Conservation (phyloP, 2,113 vertebrate genomes). For the Triplophysa siluroides region DNA sequence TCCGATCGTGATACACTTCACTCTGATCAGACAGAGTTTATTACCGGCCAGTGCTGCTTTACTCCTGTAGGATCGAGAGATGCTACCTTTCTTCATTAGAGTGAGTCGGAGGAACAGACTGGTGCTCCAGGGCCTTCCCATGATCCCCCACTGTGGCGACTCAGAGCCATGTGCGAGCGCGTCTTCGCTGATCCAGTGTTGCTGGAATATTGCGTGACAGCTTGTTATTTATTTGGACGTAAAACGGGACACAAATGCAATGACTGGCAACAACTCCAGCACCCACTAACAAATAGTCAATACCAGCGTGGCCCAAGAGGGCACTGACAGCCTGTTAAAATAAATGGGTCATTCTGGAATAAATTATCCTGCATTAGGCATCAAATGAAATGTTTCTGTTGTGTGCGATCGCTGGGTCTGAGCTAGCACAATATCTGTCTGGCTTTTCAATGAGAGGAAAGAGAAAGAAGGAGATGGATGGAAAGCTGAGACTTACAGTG, state of each 20-base stretch:
- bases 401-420: background rate
- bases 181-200: background rate
- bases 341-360: conserved; percentile 9
- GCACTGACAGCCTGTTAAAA: background rate
- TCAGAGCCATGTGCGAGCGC: background rate
- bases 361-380: background rate
- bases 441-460: background rate
- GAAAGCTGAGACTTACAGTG: background rate
- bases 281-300: conserved; percentile 5
- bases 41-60: conserved; percentile 23
- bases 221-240: conserved; percentile 18
- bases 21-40: conserved; percentile 54
- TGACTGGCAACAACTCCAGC: background rate
- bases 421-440: background rate
- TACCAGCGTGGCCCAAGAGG: background rate
- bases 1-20: conserved; percentile 52
- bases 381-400: conserved; percentile 7
- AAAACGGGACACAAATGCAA: background rate
- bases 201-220: conserved; percentile 6
- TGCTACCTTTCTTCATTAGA: conserved; percentile 18
- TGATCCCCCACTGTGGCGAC: background rate
- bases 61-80: conserved; percentile 26
- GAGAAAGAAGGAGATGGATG: background rate
- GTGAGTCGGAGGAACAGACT: conserved; percentile 19
- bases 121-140: conserved; percentile 3